Evolutionary conservation across 2,797 vertebrate species (phyloP), one percentile per base, ranked within the genome.

Genomic region (Chaunax sp.): DNA sequence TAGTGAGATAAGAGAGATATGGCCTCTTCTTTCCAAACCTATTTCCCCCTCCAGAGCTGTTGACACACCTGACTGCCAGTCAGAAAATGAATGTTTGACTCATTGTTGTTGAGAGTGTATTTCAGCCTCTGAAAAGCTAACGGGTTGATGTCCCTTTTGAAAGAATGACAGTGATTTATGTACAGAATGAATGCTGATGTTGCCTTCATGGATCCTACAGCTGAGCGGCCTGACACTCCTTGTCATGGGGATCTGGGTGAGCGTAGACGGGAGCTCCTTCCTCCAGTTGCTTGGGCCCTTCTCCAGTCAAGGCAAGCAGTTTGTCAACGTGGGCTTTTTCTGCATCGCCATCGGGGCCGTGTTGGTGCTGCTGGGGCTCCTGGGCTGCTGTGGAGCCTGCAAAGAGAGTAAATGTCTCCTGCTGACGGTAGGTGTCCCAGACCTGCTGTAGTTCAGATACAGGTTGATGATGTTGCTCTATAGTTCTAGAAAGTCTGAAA

Each of bases 401-500:
- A 94, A 90, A 54, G 95, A 97, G 74, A 98, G 91, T 94, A 97
- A 95, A 67, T 97, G 96, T 74, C 94, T 96, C 28, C 94, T 98
- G 72, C 92, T 98, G 38, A 90, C 41, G 90, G 97, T 99, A 88
- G 72, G 89, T 70, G 19, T 1, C 7, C 23, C 37, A 25, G 0
- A 22, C 4, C 7, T 23, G 7, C 1, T 30, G 28, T 30, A 30
- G 28, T n/a, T n/a, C n/a, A n/a, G 35, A 2, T 6, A 37, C 35
- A 37, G 9, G 3, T 13, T 37, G 35, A 37, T 37, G 35, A 13
- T 41, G 23, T 23, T 8, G 23, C 3, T 30, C n/a, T n/a, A n/a
- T n/a, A n/a, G n/a, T n/a, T n/a, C n/a, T n/a, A n/a, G n/a, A n/a
- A n/a, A n/a, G n/a, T n/a, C n/a, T n/a, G n/a, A n/a, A n/a, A n/a